Evolutionary conservation across 2,113 vertebrate genomes (phyloP).

Genomic region (Clarias macrocephalus): DNA sequence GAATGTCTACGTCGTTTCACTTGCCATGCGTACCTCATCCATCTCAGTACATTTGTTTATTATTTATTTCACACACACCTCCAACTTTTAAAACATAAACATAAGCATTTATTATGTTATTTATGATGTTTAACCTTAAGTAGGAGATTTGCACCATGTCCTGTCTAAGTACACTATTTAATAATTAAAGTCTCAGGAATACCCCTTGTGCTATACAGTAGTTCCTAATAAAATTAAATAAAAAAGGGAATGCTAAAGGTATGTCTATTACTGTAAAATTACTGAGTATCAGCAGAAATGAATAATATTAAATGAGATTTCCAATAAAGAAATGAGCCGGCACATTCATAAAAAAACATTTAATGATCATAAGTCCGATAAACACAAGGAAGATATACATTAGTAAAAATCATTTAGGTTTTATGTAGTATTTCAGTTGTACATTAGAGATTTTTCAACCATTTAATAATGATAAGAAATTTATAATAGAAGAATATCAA

Average conservation of each 20-base stretch:
- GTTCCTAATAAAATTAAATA: not conserved
- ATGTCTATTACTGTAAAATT: not conserved
- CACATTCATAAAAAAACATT: not conserved
- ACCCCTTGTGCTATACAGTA: not conserved
- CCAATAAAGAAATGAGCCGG: not conserved
- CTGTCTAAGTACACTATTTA: not conserved
- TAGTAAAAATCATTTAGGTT: not conserved
- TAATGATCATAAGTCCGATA: not conserved
- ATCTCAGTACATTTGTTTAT: not conserved
- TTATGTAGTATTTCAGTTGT: not conserved
- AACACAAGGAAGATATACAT: not conserved
- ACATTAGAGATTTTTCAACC: not conserved
- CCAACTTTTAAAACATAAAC: too few relatives aligned
- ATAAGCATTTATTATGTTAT: not conserved
- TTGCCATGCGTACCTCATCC: not conserved
- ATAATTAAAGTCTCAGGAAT: not conserved
- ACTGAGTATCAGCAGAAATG: not conserved
- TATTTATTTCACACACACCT: not conserved
- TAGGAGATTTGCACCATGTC: not conserved
- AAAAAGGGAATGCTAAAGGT: not conserved
- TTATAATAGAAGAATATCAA: not conserved
- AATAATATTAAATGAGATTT: not conserved
- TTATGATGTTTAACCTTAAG: not conserved
- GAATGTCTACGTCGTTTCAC: not conserved
- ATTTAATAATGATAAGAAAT: not conserved